phyloP scores from a whole-genome alignment of 1,140 invertebrate genomes.

The Magallana ariakensis region DNA sequence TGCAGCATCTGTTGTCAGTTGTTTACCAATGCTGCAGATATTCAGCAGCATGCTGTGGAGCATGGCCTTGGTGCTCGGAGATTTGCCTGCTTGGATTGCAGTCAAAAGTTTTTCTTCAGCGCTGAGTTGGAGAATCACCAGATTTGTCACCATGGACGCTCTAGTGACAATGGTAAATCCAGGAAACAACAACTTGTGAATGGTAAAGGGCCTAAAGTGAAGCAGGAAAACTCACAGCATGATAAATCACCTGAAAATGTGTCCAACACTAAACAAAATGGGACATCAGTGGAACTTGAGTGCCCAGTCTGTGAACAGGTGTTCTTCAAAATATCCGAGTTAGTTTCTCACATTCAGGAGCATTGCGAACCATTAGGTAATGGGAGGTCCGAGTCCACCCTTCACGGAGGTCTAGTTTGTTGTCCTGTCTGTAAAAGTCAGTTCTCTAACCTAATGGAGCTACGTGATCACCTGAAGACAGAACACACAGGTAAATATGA shows the following conservation, averaged over 20 bases:
- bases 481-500: neutral
- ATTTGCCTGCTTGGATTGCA: constrained; percentile 91
- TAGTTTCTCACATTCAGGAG: neutral
- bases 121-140: constrained; percentile 94
- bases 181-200: neutral
- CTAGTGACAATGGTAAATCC: neutral
- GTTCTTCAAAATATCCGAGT: constrained; percentile 11
- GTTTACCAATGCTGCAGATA: constrained; percentile 89
- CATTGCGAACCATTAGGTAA: neutral
- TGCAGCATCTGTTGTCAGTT: constrained; percentile 94
- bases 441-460: constrained; percentile 5
- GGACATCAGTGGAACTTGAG: neutral
- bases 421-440: neutral
- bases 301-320: neutral
- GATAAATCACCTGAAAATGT: neutral
- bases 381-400: neutral
- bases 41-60: constrained; percentile 90
- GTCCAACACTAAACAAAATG: neutral
- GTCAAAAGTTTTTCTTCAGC: constrained; percentile 93
- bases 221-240: constrained; percentile 3
- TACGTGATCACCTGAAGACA: constrained; percentile 3
- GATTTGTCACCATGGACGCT: constrained; percentile 79
- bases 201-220: neutral
- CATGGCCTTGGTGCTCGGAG: constrained; percentile 89
- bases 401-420: neutral